Evolutionary conservation across 2,888 invertebrate species (phyloP).

Genomic region (Platypus cylindrus): DNA sequence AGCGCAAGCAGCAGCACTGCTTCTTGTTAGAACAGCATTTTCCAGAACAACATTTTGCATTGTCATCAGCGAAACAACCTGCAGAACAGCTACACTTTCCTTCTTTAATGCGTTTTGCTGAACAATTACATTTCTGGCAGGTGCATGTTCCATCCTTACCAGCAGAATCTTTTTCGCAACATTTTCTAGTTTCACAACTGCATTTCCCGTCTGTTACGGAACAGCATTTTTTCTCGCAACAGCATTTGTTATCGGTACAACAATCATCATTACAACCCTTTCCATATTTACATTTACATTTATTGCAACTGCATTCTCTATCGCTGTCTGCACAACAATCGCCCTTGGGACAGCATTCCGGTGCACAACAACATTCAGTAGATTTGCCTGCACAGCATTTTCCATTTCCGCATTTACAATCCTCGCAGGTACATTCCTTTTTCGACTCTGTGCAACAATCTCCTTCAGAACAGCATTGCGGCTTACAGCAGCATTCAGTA

Average conservation of each 20-base stretch:
- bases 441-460: background rate
- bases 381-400: background rate
- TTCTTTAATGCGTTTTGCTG: slow-evolving; percentile 2
- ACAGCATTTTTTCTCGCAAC: background rate
- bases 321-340: background rate
- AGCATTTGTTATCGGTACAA: slow-evolving; percentile 2
- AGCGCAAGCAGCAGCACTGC: background rate
- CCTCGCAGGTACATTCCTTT: slow-evolving; percentile 1
- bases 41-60: background rate
- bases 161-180: background rate
- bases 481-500: slow-evolving; percentile 1
- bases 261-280: background rate
- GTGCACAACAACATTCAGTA: background rate
- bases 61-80: no score
- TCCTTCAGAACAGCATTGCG: background rate
- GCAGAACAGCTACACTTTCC: background rate
- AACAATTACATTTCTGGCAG: background rate
- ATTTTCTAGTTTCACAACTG: slow-evolving; percentile 1
- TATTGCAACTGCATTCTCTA: background rate
- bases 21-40: slow-evolving; percentile 1
- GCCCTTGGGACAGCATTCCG: slow-evolving; percentile 1
- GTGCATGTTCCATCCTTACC: slow-evolving; percentile 1
- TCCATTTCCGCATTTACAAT: slow-evolving; percentile 5
- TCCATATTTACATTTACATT: background rate
- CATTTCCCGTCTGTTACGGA: background rate